Evolutionary conservation across 2,888 invertebrate species (phyloP).

Genomic region (Yponomeuta sedellus): DNA sequence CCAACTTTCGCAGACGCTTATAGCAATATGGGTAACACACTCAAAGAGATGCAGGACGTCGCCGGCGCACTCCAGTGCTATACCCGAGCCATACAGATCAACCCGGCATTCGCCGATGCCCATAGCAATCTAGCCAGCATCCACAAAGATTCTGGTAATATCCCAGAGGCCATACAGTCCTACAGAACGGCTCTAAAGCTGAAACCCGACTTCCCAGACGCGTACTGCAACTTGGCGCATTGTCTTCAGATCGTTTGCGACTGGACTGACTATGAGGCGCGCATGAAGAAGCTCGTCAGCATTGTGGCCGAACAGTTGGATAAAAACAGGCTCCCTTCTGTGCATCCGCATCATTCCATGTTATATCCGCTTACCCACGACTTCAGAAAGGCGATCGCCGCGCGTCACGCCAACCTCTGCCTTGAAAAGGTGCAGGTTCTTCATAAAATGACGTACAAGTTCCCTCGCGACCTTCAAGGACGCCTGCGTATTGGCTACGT

Average conservation of each 20-base stretch:
- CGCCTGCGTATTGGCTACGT: conserved; percentile 96
- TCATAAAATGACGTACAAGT: conserved; percentile 93
- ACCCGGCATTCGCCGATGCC: conserved; percentile 99
- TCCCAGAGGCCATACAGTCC: conserved; percentile 98
- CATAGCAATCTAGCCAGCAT: conserved; percentile 99
- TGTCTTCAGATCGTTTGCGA: conserved; percentile 99
- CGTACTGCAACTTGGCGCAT: conserved; percentile 99
- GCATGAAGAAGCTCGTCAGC: conserved; percentile 97
- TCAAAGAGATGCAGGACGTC: conserved; percentile 99
- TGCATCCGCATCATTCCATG: conserved; percentile 99
- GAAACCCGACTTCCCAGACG: conserved; percentile 99
- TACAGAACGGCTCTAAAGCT: conserved; percentile 97
- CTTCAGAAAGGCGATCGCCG: conserved; percentile 96
- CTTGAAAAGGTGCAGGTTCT: conserved; percentile 97
- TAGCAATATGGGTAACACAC: conserved; percentile 99
- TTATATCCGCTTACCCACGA: conserved; percentile 97
- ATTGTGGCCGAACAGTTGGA: conserved; percentile 99
- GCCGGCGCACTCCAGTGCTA: conserved; percentile 98
- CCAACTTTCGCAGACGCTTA: conserved; percentile 99
- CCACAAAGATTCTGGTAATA: conserved; percentile 99
- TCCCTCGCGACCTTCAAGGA: conserved; percentile 80
- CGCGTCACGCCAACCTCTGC: conserved; percentile 97
- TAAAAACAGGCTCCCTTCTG: conserved; percentile 97
- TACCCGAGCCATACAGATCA: conserved; percentile 98
- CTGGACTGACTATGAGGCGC: conserved; percentile 97